Conservation (phyloP, 1,140 invertebrate genomes). For the Delia radicum region DNA sequence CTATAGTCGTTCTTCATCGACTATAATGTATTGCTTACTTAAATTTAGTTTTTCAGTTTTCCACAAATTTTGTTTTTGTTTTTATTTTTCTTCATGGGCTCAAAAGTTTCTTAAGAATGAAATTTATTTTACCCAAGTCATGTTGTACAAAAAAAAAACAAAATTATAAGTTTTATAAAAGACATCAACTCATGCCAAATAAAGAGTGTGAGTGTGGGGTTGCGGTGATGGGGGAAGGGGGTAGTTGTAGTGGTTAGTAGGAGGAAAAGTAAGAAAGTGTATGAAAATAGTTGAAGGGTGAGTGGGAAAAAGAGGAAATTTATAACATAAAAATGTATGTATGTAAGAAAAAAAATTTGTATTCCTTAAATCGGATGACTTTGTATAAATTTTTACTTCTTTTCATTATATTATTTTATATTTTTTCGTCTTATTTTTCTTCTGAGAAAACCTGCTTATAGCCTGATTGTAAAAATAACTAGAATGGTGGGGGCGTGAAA, state of each 20-base stretch:
- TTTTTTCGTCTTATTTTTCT: not conserved
- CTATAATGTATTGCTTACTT: no score
- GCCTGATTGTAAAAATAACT: not conserved
- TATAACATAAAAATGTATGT: slow-evolving; percentile 20
- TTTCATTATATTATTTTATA: slow-evolving; percentile 4
- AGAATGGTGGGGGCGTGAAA: slow-evolving; percentile 8
- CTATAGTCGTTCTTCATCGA: no score
- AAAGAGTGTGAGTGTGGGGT: not conserved
- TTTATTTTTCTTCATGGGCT: slow-evolving; percentile 1
- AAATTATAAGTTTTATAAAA: slow-evolving; percentile 55
- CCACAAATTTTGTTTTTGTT: slow-evolving; percentile 23
- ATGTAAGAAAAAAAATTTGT: slow-evolving; percentile 32
- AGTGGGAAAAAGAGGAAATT: slow-evolving; percentile 9
- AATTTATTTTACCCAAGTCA: slow-evolving; percentile 56
- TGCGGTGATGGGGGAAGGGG: not conserved
- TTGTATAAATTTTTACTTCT: slow-evolving; percentile 51
- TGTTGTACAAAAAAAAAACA: slow-evolving; percentile 35
- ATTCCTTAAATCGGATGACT: slow-evolving; percentile 57
- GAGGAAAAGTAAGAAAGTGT: no score
- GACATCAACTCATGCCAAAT: slow-evolving; percentile 3
- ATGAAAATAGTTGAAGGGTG: slow-evolving; percentile 9
- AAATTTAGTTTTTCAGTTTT: no score
- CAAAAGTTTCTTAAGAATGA: slow-evolving; percentile 48
- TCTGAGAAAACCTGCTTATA: not conserved
- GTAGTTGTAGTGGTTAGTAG: not conserved